Conservation (phyloP, 2,797 vertebrate genomes). For the Rhinella marina region DNA sequence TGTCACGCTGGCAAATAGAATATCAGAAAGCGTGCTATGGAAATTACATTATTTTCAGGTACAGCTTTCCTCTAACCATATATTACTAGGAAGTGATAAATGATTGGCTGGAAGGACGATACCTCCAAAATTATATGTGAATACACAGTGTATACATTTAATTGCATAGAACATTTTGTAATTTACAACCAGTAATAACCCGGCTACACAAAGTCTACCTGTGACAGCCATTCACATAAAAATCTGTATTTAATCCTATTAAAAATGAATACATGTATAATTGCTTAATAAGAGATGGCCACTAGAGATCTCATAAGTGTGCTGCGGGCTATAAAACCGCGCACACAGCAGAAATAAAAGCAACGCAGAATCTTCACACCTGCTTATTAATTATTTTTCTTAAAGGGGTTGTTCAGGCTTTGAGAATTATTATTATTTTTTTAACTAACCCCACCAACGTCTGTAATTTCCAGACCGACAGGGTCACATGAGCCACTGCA, state of each 20-base stretch:
- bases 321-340: conserved; percentile 74
- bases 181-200: conserved; percentile 32
- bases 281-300: conserved; percentile 82
- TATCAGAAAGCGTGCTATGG: background rate
- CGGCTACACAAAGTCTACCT: conserved; percentile 36
- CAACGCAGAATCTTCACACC: conserved; percentile 2
- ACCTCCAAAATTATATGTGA: background rate
- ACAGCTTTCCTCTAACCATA: background rate
- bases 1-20: background rate
- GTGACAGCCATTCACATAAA: conserved; percentile 66
- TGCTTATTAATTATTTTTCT: background rate
- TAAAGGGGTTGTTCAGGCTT: background rate
- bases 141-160: background rate
- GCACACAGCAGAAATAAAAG: conserved; percentile 68
- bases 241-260: conserved; percentile 71
- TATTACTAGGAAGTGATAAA: conserved; percentile 22
- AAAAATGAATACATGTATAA: conserved; percentile 85
- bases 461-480: no score
- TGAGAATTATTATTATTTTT: no score
- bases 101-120: background rate
- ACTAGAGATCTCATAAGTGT: conserved; percentile 76
- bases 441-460: no score
- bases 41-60: background rate
- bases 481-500: no score
- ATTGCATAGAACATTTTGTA: conserved; percentile 17